Conservation (phyloP, 1,140 invertebrate genomes). For the Trypoxylus dichotomus region DNA sequence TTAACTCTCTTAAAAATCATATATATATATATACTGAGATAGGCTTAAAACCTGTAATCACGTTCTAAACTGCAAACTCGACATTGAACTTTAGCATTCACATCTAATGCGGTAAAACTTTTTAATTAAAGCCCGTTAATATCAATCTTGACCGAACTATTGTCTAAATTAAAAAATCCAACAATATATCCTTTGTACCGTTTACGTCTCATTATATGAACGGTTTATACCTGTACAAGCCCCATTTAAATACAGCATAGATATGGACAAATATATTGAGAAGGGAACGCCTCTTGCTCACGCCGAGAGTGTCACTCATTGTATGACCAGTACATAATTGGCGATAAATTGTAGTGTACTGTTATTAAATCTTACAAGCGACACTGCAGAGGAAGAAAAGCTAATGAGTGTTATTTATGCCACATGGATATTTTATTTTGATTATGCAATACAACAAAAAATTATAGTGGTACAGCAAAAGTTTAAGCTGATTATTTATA, state of each 20-base stretch:
- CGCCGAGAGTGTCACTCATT: neutral
- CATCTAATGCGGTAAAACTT: no score
- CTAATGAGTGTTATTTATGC: slow-evolving; percentile 11
- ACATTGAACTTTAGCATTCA: no score
- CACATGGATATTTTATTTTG: neutral
- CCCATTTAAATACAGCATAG: neutral
- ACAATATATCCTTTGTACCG: neutral
- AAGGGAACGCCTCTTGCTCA: neutral
- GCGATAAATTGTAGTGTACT: neutral
- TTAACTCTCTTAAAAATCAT: no score
- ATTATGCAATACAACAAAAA: neutral
- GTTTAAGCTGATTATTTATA: no score
- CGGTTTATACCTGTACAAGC: neutral
- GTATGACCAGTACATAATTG: slow-evolving; percentile 5
- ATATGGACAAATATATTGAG: neutral
- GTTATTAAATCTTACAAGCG: neutral
- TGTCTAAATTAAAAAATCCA: neutral
- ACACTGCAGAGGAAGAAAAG: neutral
- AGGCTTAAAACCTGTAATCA: no score
- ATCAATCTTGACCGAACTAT: neutral
- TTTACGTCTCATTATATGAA: neutral
- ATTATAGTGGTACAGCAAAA: no score
- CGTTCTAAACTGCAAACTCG: no score
- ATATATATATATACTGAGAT: no score
- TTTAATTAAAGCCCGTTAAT: neutral